Conservation (phyloP, 1,140 invertebrate genomes). For the Anastrepha ludens region DNA sequence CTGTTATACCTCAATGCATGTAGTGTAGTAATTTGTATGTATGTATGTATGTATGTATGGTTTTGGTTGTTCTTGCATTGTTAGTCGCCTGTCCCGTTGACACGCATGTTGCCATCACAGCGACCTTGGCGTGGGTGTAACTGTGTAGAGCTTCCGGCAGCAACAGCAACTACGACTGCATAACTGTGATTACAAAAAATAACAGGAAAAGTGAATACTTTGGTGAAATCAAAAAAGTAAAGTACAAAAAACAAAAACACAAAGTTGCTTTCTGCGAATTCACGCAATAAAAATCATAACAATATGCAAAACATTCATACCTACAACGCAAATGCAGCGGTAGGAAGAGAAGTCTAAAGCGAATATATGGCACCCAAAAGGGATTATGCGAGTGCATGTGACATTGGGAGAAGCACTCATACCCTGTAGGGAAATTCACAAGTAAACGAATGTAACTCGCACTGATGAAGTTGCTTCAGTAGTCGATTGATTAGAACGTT, state of each 20-base stretch:
- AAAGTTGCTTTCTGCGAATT: constrained; percentile 6
- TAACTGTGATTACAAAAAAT: neutral
- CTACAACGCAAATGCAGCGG: neutral
- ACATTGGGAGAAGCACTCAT: neutral
- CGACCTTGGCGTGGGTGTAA: constrained; percentile 18
- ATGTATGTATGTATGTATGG: neutral
- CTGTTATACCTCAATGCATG: no score
- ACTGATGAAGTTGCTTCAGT: no score
- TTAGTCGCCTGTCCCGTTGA: neutral
- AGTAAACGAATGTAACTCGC: no score
- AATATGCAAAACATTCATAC: neutral
- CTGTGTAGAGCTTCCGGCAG: neutral
- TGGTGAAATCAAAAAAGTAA: neutral
- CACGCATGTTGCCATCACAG: constrained; percentile 2
- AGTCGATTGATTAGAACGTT: no score
- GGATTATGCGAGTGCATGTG: neutral
- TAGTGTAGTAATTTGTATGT: neutral
- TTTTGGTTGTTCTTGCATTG: neutral
- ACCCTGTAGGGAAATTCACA: no score
- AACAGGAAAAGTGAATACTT: neutral
- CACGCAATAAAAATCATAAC: constrained; percentile 5
- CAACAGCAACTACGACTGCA: neutral
- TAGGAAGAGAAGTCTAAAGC: neutral
- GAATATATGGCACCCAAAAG: neutral
- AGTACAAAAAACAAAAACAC: neutral